phyloP scores from a whole-genome alignment of 2,888 invertebrate species.

The Lepidochrysops patricia region DNA sequence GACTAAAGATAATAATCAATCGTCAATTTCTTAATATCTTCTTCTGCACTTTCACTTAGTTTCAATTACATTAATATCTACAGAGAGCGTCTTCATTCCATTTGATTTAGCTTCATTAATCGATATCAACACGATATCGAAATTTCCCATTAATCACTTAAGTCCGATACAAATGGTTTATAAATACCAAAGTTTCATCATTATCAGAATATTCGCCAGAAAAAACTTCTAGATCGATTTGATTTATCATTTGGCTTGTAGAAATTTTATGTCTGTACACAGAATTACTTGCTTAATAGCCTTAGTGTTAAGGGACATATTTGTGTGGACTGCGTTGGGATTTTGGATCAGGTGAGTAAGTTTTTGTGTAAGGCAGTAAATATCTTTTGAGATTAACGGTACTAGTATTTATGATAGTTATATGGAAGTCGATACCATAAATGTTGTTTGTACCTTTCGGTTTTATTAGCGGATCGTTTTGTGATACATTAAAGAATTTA shows the following conservation, averaged over 20 bases:
- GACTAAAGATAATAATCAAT: too few relatives aligned
- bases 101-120: background rate
- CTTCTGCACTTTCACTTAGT: background rate
- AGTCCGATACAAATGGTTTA: background rate
- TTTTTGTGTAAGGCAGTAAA: slow-evolving; percentile 11
- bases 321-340: too few relatives aligned
- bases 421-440: slow-evolving; percentile 3
- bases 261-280: background rate
- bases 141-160: background rate
- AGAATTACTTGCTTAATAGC: background rate
- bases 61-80: background rate
- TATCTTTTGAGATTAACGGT: slow-evolving; percentile 9
- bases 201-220: slow-evolving; percentile 6
- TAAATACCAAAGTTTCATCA: slow-evolving; percentile 8
- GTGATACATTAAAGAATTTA: background rate
- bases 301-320: background rate
- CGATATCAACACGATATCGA: background rate
- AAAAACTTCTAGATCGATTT: background rate
- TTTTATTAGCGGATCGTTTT: background rate
- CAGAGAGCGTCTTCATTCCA: background rate
- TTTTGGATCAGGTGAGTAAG: background rate
- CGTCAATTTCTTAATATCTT: background rate
- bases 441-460: background rate
- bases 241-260: background rate
- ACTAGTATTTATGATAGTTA: slow-evolving; percentile 5